Conservation (phyloP, 1,140 invertebrate species). For the Drosophila jambulina region DNA sequence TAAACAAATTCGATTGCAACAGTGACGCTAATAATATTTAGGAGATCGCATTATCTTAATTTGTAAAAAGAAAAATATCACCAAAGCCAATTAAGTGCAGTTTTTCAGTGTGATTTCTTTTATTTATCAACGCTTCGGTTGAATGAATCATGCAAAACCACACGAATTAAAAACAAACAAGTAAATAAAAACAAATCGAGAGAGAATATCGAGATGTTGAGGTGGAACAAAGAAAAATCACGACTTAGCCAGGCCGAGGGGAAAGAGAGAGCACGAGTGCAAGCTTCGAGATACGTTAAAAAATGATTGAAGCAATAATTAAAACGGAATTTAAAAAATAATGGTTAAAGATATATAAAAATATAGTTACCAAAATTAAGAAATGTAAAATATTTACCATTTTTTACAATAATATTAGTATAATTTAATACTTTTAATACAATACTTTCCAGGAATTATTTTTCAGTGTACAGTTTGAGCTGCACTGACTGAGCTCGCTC, state of each 20-base stretch:
- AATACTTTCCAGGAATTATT: too few species aligned
- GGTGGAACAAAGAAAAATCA: conserved; percentile 35
- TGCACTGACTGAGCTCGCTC: conserved; percentile 15
- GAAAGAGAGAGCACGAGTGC: conserved; percentile 3
- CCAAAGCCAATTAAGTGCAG: conserved; percentile 17
- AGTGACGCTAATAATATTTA: neutral
- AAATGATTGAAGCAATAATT: neutral
- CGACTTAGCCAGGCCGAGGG: neutral
- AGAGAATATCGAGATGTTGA: conserved; percentile 21
- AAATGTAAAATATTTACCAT: neutral
- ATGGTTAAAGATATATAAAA: neutral
- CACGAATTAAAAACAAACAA: conserved; percentile 16
- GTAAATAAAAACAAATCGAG: conserved; percentile 18
- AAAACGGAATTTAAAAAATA: neutral
- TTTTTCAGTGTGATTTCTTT: neutral
- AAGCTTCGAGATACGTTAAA: neutral
- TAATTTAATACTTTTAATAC: too few species aligned
- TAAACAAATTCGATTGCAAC: neutral
- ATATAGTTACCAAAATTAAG: neutral
- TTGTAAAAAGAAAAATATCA: neutral
- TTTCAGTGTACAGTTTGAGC: conserved; percentile 37
- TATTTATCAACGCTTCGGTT: neutral
- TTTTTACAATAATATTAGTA: too few species aligned
- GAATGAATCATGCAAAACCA: conserved; percentile 40
- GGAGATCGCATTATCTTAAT: neutral